Percentiles rank a stretch among this genome's conserved stretches.
These are phyloP conservation scores for Linurgus olivaceus DNA, from an alignment of 2,797 vertebrate species.

Conservation along the genomic window DNA sequence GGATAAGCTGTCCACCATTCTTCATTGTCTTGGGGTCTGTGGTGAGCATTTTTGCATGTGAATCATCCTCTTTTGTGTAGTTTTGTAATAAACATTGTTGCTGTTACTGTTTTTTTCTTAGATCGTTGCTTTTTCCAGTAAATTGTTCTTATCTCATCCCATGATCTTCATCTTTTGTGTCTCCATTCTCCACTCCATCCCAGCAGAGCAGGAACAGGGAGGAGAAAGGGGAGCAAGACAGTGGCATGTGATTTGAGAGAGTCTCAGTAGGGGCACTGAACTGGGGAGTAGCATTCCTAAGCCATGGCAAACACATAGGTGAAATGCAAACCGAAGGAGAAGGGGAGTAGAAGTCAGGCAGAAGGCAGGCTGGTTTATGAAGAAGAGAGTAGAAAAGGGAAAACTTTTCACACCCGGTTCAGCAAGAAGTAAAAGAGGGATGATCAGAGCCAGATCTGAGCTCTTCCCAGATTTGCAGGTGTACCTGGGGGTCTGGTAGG, in stretches of 20 bases:
- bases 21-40: neutral
- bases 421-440: neutral
- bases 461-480: neutral
- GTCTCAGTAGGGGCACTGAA: neutral
- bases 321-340: neutral
- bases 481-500: neutral
- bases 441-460: neutral
- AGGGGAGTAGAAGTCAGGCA: neutral
- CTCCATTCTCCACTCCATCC: neutral
- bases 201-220: fast-evolving
- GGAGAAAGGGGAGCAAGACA: neutral
- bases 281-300: neutral
- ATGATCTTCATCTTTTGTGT: neutral
- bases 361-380: neutral
- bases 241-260: neutral
- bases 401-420: fast-evolving
- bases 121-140: neutral
- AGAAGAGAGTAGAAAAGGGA: neutral
- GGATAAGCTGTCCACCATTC: neutral
- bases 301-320: neutral
- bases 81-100: neutral
- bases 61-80: neutral
- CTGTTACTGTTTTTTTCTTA: neutral
- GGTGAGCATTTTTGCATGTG: neutral
- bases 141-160: neutral